Evolutionary conservation across 2,888 invertebrate species (phyloP).

Genomic region (Pogonocherus hispidulus): DNA sequence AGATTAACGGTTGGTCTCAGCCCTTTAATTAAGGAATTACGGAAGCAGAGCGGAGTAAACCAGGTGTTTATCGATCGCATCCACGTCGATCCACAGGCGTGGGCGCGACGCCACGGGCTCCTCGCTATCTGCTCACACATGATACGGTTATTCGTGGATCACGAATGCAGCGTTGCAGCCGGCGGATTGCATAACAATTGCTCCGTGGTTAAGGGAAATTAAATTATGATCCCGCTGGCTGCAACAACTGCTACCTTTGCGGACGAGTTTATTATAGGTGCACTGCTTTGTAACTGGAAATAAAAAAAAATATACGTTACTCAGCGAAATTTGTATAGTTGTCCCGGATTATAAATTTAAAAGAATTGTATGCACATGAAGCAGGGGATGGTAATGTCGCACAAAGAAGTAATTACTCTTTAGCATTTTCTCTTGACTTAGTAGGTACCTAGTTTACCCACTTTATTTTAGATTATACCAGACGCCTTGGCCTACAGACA

Average conservation of each 20-base stretch:
- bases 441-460: too few relatives aligned
- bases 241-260: background rate
- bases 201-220: constrained; percentile 3
- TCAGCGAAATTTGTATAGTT: too few relatives aligned
- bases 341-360: too few relatives aligned
- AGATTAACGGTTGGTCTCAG: constrained; percentile 30
- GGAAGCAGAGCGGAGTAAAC: constrained; percentile 15
- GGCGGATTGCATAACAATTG: constrained; percentile 22
- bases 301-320: background rate
- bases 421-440: too few relatives aligned
- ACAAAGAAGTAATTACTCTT: too few relatives aligned
- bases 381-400: too few relatives aligned
- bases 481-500: too few relatives aligned
- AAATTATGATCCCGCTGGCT: background rate
- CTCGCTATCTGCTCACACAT: background rate
- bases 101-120: background rate
- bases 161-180: constrained; percentile 10
- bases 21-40: constrained; percentile 38
- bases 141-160: constrained; percentile 12
- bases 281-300: background rate
- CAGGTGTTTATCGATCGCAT: constrained; percentile 37
- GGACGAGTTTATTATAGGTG: background rate
- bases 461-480: too few relatives aligned
- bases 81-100: constrained; percentile 9
- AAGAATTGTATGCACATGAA: too few relatives aligned